Evolutionary conservation across 2,113 vertebrate species (phyloP), one percentile per base, ranked within the genome.

Genomic region (Helogale parvula): DNA sequence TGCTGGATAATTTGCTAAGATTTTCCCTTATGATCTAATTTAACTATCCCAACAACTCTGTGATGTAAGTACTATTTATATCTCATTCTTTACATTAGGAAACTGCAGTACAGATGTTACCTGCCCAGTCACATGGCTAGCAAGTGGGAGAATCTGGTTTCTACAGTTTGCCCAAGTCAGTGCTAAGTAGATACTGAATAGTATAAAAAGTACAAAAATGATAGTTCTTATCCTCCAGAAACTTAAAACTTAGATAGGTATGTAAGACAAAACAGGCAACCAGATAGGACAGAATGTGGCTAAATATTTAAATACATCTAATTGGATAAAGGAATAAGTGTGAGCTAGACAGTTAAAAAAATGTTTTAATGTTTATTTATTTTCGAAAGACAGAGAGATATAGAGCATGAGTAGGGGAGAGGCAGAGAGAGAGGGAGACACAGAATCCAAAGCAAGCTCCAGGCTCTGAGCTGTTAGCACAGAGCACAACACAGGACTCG

Each of bases 271-370:
- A 87, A 41, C 15, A 90, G 93, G 68, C n/a, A 82, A 57, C 15
- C 77, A 69, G 13, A 60, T 76, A 45, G n/a, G n/a, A 31, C 41
- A 83, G 12, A 35, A 60, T 33, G 21, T 27, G 10, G 29, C 19
- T 80, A 88, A 87, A 38, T 87, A 82, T 19, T 71, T 80, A 95
- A 89, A 87, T 81, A 96, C 79, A 81, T 13, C 14, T 60, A 81
- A 31, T 1, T 47, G 4, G 13, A 57, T 60, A 27, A 93, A 90
- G 52, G 27, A 65, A 77, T 66, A 5, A 69, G 23, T 12, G 15
- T 66, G 50, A 15, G 6, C 54, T 72, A 74, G 45, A 66, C 77
- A 11, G 38, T 12, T 92, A 38, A 31, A 60, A 95, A 54, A 54
- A 17, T 54, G 16, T 54, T 54, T 54, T 54, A 54, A 54, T 54